Base-by-base conservation (phyloP, 2,888 invertebrate species). In the Leucophenga montana region DNA sequence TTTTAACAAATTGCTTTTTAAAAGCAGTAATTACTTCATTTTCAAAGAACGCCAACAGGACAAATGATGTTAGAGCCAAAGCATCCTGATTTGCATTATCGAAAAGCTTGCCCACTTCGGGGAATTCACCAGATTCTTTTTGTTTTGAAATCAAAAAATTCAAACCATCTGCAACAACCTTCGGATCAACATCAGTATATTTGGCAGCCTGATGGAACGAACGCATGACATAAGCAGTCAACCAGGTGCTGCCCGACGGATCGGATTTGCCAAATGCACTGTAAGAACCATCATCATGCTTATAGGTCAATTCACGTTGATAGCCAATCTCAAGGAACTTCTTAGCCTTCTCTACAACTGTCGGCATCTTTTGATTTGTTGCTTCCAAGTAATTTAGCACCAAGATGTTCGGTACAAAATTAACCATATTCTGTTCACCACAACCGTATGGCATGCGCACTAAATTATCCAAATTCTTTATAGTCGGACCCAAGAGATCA, bases 191-290 rank as follows among this genome's bases (percentile, higher is more conserved):
- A 76, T 91, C 92, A 22, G 95, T 94, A 83, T 93, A 93, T 20
- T 90, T 88, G 53, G 89, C 90, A 0, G 95, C 95, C 87, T 94
- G 93, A 70, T 91, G 91, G 88, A 97, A 95, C 0, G 95, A 93
- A 77, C 94, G 92, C 0, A 93, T 91, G 0, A 95, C 95, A 85
- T 96, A 96, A 0, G 96, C 95, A 1, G 96, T 96, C 71, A 97
- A 89, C 95, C 94, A 94, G 0, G 92, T 92, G 50, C 95, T 95
- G 0, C 95, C 93, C 0, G 89, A 85, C 0, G 89, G 82, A 80
- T 93, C 93, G 0, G 91, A 89, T 6, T 92, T 89, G 0, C 95
- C 95, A 82, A 95, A 96, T 0, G 95, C 95, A 57, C 95, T 95
- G 88, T 95, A 95, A 0, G 95, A 95, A 0, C 95, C 95, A 70